Evolutionary conservation across 2,888 invertebrate species (phyloP).

Genomic region (Sarcophaga caerulescens): DNA sequence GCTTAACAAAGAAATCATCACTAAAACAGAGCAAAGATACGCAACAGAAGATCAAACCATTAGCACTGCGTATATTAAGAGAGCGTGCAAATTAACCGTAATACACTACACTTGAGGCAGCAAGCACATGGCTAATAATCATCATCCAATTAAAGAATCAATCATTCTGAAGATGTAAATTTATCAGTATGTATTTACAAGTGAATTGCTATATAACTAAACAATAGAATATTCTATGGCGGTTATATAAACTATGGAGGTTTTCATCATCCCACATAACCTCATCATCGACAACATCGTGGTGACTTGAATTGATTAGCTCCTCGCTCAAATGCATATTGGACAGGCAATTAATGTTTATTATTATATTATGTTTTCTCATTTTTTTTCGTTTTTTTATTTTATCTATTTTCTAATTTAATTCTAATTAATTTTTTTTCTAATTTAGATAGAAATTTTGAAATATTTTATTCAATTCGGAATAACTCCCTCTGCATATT

Average conservation of each 20-base stretch:
- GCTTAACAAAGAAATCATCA: not conserved
- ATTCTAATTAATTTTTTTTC: no score
- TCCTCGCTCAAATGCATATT: no score
- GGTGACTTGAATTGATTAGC: conserved; percentile 47
- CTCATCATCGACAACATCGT: conserved; percentile 42
- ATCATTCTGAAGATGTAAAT: conserved; percentile 48
- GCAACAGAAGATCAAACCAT: not conserved
- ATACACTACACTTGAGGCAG: not conserved
- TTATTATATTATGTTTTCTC: no score
- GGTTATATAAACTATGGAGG: conserved; percentile 60
- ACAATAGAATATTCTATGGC: conserved; percentile 62
- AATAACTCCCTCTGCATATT: no score
- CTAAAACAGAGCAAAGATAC: conserved; percentile 3
- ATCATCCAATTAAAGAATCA: not conserved
- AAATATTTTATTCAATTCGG: no score
- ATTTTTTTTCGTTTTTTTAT: no score
- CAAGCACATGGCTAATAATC: not conserved
- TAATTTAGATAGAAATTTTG: no score
- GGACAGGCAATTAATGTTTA: no score
- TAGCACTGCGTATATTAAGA: not conserved
- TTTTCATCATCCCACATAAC: conserved; percentile 41
- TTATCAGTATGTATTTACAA: conserved; percentile 53
- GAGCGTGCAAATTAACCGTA: conserved; percentile 15
- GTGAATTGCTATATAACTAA: conserved; percentile 70
- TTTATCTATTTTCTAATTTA: no score